Evolutionary conservation across 2,797 vertebrate genomes (phyloP), one percentile per base, ranked within the genome.

Genomic region (Pelochelys cantorii): DNA sequence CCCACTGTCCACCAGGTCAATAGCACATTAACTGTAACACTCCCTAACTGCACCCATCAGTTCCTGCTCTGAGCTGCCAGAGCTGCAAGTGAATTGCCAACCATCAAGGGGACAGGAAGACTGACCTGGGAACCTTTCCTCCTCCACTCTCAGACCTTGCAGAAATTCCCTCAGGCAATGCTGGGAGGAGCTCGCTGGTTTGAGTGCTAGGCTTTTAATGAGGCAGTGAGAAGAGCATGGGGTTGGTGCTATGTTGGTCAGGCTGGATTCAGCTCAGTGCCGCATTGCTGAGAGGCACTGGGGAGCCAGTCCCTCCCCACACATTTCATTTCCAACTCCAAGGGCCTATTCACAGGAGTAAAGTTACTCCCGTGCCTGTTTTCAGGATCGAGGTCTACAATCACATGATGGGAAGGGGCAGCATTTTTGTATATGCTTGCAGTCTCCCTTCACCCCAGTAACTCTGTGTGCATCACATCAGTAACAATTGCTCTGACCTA

Each of bases 21-120:
- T 95, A 97, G 31, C 11, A 94, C 93, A 97, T 97, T 91, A 97
- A 97, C 54, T 96, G 86, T 48, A 87, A 84, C 94, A 94, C 83
- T 97, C 96, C 93, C 89, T 95, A 97, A 93, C 1, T 7, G 83
- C 62, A 90, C 84, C 54, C 82, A 84, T 93, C 88, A 82, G 86
- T 42, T 95, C 91, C 94, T 54, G 53, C 13, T 54, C 12, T 88
- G 89, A 95, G 79, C 78, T 79, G 85, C 85, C 92, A 75, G 29
- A 86, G 85, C 93, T 85, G 83, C 83, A 86, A 37, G 13, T 2
- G 11, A 83, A 93, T 78, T 23, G 9, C 74, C 82, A 86, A 92
- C 84, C 79, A 34, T 83, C 88, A 81, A 13, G 34, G 84, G 84
- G 71, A 79, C 84, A 93, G 56, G 88, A 83, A 31, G 90, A 56